A percentile compares a stretch with the other conserved stretches of the same genome.
phyloP scores from a whole-genome alignment of 2,888 invertebrate species.

The Spialia ferax region DNA sequence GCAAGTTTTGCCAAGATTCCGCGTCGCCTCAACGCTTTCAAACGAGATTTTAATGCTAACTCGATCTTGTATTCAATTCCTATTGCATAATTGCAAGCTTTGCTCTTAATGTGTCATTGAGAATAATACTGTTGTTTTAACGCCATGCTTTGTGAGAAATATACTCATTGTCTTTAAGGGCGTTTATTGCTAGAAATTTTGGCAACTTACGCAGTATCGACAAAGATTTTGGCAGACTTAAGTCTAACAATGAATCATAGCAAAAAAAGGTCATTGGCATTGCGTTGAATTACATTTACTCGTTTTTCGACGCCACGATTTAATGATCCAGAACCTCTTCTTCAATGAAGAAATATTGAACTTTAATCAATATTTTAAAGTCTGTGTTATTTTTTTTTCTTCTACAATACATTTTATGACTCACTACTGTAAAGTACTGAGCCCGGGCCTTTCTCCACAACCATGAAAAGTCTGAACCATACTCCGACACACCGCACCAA shows the following conservation, averaged over 20 bases:
- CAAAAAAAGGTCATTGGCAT: not conserved
- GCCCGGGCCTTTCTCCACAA: too few relatives aligned
- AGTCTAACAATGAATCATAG: not conserved
- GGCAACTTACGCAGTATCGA: not conserved
- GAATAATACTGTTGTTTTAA: constrained; percentile 30
- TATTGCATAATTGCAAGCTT: constrained; percentile 39
- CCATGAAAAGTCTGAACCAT: too few relatives aligned
- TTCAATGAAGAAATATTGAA: too few relatives aligned
- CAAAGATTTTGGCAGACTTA: not conserved
- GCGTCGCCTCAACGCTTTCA: constrained; percentile 33
- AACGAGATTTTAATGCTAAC: constrained; percentile 39
- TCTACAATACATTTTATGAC: too few relatives aligned
- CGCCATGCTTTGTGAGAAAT: constrained; percentile 9
- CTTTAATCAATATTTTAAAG: too few relatives aligned
- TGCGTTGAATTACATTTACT: not conserved
- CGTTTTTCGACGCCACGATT: too few relatives aligned
- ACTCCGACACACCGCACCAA: too few relatives aligned
- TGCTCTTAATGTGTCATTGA: constrained; percentile 32
- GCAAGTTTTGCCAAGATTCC: constrained; percentile 31
- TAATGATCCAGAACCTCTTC: too few relatives aligned
- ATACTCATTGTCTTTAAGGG: not conserved
- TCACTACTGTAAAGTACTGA: too few relatives aligned
- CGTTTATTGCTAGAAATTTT: not conserved
- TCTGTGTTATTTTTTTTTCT: too few relatives aligned
- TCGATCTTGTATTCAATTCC: constrained; percentile 30